Evolutionary conservation across 2,888 invertebrate genomes (phyloP).

Genomic region (Julus scanicus): DNA sequence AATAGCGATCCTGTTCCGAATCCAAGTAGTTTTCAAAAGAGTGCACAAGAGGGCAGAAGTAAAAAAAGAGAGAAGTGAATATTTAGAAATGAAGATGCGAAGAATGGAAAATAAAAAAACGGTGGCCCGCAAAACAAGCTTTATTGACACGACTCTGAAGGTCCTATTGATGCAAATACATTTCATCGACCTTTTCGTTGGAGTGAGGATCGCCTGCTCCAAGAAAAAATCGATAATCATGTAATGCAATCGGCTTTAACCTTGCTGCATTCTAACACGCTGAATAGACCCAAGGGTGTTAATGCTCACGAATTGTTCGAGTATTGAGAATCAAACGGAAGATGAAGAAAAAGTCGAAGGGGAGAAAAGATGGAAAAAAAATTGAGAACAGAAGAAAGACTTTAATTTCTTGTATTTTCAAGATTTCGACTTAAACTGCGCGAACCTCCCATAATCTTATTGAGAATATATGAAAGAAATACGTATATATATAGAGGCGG

Average conservation of each 20-base stretch:
- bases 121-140: neutral
- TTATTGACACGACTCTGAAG: neutral
- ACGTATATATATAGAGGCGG: neutral
- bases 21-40: no score
- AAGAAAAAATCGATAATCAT: neutral
- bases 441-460: neutral
- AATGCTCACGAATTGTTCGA: slow-evolving; percentile 1
- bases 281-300: slow-evolving; percentile 39
- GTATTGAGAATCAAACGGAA: neutral
- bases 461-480: neutral
- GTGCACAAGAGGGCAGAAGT: no score
- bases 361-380: neutral
- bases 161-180: slow-evolving; percentile 31
- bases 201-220: neutral
- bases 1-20: neutral
- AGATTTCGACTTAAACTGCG: neutral
- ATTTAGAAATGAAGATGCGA: neutral
- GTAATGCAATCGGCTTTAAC: slow-evolving; percentile 39
- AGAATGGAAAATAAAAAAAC: neutral
- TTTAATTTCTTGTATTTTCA: slow-evolving; percentile 39
- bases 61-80: neutral
- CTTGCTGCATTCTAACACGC: neutral
- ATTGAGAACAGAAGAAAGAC: neutral
- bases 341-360: no score
- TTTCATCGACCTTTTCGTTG: neutral